These are phyloP conservation scores for Plectrocnemia conspersa DNA, from an alignment of 1,140 invertebrate species.

Conservation along the genomic window DNA sequence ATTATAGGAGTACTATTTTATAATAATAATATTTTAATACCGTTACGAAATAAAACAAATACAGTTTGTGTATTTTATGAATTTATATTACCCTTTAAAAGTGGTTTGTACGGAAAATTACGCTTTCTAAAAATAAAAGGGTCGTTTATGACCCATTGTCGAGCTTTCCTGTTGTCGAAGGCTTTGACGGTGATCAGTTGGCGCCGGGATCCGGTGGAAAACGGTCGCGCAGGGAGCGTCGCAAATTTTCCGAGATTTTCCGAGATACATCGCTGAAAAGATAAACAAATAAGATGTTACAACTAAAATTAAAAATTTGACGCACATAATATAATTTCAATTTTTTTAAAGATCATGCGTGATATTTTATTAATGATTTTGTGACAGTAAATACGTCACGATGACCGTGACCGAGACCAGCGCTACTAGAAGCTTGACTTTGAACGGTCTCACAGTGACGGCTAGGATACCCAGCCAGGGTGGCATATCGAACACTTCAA, in stretches of 20 bases:
- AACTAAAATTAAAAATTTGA: background rate
- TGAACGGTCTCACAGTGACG: constrained; percentile 33
- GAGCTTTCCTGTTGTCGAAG: constrained; percentile 3
- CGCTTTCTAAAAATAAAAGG: constrained; percentile 1
- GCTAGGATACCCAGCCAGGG: constrained; percentile 25
- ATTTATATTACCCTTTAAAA: too few species aligned
- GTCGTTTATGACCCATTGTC: background rate
- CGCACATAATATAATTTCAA: too few species aligned
- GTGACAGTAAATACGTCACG: constrained; percentile 3
- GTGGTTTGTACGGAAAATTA: constrained; percentile 6
- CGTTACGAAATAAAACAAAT: too few species aligned
- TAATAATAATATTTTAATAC: too few species aligned
- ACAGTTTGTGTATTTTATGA: too few species aligned
- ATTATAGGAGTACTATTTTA: too few species aligned
- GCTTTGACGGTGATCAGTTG: constrained; percentile 8
- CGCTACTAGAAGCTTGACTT: constrained; percentile 33
- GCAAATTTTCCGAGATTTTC: background rate
- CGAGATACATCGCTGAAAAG: background rate
- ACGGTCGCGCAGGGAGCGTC: background rate
- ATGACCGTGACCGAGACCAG: constrained; percentile 34
- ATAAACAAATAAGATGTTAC: background rate
- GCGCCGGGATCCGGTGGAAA: background rate
- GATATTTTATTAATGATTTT: too few species aligned
- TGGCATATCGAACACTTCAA: constrained; percentile 19
- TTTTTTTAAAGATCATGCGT: too few species aligned